Conservation (phyloP, 2,113 vertebrate genomes). For the Pogona vitticeps region DNA sequence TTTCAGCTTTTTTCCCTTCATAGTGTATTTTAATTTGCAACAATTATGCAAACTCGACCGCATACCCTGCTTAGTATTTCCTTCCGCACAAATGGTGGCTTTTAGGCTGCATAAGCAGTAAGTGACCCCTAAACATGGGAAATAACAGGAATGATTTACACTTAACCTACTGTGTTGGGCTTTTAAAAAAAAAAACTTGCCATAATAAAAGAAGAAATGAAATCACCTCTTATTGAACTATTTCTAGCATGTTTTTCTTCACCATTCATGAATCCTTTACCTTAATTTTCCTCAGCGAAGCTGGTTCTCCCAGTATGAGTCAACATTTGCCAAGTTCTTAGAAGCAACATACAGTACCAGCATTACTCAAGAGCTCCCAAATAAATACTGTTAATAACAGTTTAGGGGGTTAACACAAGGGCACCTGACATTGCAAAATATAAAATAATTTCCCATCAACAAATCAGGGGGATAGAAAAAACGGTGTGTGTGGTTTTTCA, state of each 20-base stretch:
- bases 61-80: neutral
- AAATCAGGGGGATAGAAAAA: too few species aligned
- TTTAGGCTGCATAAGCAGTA: neutral
- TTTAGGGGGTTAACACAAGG: neutral
- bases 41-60: too few species aligned
- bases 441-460: neutral
- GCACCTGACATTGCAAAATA: neutral
- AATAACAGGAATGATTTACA: neutral
- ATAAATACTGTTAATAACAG: neutral
- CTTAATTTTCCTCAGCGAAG: neutral
- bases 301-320: neutral
- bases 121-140: neutral
- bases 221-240: neutral
- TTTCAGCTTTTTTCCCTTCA: too few species aligned
- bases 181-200: neutral
- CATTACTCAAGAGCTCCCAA: neutral
- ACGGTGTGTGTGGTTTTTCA: neutral
- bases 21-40: too few species aligned
- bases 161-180: neutral
- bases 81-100: neutral
- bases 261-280: neutral
- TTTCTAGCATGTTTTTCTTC: neutral
- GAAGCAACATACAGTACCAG: neutral
- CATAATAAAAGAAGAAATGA: constrained; percentile 6
- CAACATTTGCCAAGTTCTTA: neutral